Base-by-base conservation (phyloP, 2,113 vertebrate species). In the Pituophis catenifer region DNA sequence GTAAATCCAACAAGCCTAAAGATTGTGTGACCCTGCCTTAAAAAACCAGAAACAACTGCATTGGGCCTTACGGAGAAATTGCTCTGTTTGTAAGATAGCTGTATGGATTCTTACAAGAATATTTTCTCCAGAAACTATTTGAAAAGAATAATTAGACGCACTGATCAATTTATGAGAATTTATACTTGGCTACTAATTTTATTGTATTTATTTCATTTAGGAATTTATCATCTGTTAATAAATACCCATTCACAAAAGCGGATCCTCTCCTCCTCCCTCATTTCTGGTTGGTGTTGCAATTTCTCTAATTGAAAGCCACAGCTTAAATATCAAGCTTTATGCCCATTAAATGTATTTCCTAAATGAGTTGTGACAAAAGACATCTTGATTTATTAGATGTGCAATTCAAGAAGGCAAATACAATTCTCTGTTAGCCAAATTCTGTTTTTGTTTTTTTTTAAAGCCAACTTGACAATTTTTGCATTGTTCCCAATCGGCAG, bases 401-500 rank as follows among this genome's bases (percentile, higher is more conserved):
- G 50, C 88, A 55, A 3, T 59, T 52, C 29, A 48, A 1, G 93
- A 88, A 95, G 33, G 86, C 89, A 89, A 93, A 92, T 23, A 94
- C 90, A 95, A 93, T 95, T 93, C 93, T 93, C 90, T 17, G 54
- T 92, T 89, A 81, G 21, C 33, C 33, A 81, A 38, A 19, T 81
- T 55, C 55, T 93, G 89, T 96, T 95, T 91, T 48, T 48, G 44
- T 48, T 48, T 48, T 48, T 48, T 75, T 87, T 24, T 24, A 94
- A 95, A 96, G 93, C 87, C 62, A 92, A 58, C 3, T 92, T 91
- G 55, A 81, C n/a, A 93, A 62, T 92, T 88, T 58, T 93, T 1
- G 91, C 26, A 93, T 95, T 95, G 26, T 81, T 19, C 50, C 89
- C 95, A 94, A 96, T 97, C 95, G 94, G 94, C 53, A 91, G 94